Conservation (phyloP, 1,140 invertebrate species). For the Rhagoletis zephyria region DNA sequence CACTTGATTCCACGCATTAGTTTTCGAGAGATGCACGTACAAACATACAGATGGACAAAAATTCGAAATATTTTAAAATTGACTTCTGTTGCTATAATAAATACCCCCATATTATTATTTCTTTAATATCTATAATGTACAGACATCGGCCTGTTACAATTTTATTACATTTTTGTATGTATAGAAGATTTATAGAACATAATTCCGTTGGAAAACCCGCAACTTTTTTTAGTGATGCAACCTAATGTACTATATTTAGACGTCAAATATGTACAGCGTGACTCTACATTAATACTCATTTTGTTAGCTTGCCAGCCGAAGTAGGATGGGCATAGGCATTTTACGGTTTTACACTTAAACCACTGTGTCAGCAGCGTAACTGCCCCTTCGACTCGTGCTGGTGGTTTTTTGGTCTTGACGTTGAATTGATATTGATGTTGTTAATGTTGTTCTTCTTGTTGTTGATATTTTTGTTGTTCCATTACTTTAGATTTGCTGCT, state of each 20-base stretch:
- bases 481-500: neutral
- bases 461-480: neutral
- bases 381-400: neutral
- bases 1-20: too few relatives aligned
- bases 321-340: neutral
- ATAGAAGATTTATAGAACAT: too few relatives aligned
- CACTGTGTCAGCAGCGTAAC: slow-evolving; percentile 34
- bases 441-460: neutral
- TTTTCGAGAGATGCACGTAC: too few relatives aligned
- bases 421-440: slow-evolving; percentile 46
- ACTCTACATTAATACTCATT: slow-evolving; percentile 19
- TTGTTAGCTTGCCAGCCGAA: neutral
- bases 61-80: too few relatives aligned
- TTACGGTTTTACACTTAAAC: slow-evolving; percentile 42
- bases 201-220: too few relatives aligned
- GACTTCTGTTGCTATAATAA: too few relatives aligned
- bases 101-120: too few relatives aligned
- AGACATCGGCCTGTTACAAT: too few relatives aligned
- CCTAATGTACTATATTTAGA: neutral
- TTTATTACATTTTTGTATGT: too few relatives aligned
- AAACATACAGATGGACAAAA: too few relatives aligned
- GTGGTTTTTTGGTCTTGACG: slow-evolving; percentile 8
- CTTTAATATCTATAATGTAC: too few relatives aligned
- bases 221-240: too few relatives aligned
- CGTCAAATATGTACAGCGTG: neutral